Conservation (phyloP, 2,797 vertebrate genomes). For the Squalus acanthias region DNA sequence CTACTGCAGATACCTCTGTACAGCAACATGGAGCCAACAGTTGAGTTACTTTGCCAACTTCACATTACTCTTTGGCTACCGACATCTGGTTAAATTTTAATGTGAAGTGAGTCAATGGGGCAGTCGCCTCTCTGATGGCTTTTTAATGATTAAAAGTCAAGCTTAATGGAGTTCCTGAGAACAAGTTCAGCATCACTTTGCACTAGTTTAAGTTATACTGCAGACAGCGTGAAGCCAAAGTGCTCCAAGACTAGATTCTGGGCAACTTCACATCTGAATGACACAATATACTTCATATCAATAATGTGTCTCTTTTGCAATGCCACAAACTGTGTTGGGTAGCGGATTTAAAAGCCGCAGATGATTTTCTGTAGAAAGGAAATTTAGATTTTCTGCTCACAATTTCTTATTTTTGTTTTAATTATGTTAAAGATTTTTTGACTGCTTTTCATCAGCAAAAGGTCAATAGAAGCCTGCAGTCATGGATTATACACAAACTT, state of each 20-base stretch:
- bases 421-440: background rate
- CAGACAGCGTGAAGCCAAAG: background rate
- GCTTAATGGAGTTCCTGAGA: slow-evolving; percentile 22
- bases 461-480: background rate
- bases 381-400: background rate
- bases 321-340: background rate
- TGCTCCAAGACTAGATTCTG: background rate
- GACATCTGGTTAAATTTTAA: slow-evolving; percentile 5
- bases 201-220: background rate
- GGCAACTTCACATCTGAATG: background rate
- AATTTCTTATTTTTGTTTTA: background rate
- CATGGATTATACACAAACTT: background rate
- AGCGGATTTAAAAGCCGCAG: background rate
- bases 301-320: background rate
- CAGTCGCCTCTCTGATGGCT: background rate
- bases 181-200: background rate
- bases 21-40: background rate
- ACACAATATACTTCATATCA: background rate
- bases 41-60: background rate
- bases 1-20: too few species aligned
- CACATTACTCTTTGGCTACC: background rate
- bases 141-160: background rate
- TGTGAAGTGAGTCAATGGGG: slow-evolving; percentile 21
- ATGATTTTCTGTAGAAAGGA: background rate
- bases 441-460: background rate